Evolutionary conservation across 2,888 invertebrate species (phyloP).

Genomic region (Xestia c-nigrum): DNA sequence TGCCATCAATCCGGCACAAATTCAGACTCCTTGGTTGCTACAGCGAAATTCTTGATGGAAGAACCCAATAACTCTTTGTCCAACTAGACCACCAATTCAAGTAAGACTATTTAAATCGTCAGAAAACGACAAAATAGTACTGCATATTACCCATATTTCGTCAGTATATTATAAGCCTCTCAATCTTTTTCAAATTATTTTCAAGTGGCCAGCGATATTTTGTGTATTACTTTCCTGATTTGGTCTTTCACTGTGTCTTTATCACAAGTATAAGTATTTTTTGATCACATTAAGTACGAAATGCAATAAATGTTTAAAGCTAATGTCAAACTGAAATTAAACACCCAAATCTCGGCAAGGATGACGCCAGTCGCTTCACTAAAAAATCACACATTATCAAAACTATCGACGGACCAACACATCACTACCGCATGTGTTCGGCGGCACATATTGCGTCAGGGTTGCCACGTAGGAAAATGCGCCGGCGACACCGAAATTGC

Average conservation of each 20-base stretch:
- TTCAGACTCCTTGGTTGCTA: background rate
- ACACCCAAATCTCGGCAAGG: background rate
- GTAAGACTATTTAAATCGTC: background rate
- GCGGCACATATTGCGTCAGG: slow-evolving; percentile 68
- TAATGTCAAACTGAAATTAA: background rate
- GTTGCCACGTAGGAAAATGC: slow-evolving; percentile 72
- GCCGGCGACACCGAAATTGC: slow-evolving; percentile 79
- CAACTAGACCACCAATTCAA: background rate
- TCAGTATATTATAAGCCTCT: too few species aligned
- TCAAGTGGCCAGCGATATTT: background rate
- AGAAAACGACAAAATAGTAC: background rate
- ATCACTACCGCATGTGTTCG: slow-evolving; percentile 64
- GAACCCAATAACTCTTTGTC: background rate
- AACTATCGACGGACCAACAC: slow-evolving; percentile 44
- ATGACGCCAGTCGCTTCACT: background rate
- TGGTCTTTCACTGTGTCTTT: too few species aligned
- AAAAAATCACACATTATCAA: background rate
- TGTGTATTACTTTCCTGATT: background rate
- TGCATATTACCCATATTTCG: too few species aligned
- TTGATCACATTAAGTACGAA: background rate
- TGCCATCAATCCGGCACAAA: background rate
- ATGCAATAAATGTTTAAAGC: background rate
- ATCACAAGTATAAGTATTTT: background rate
- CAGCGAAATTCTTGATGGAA: background rate
- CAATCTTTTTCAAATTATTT: background rate